phyloP scores from a whole-genome alignment of 2,797 vertebrate genomes.

The Dryobates pubescens region DNA sequence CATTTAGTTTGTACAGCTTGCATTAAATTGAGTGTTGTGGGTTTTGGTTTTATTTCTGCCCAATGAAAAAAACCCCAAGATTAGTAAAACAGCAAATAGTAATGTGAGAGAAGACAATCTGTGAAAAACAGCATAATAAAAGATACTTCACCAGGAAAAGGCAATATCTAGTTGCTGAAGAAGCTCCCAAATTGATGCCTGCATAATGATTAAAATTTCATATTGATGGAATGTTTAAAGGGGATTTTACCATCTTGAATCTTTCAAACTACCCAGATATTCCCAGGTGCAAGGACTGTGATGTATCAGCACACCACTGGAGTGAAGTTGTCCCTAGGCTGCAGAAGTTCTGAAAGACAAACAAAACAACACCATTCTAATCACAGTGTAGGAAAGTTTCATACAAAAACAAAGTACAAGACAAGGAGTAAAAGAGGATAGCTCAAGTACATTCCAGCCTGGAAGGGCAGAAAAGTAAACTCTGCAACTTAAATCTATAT shows the following conservation, averaged over 20 bases:
- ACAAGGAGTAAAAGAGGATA: background rate
- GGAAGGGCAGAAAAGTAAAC: background rate
- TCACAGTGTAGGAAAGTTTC: background rate
- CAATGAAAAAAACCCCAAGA: background rate
- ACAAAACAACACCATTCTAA: background rate
- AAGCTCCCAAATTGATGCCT: background rate
- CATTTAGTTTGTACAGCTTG: background rate
- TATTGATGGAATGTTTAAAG: background rate
- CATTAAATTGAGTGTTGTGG: background rate
- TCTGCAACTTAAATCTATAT: background rate
- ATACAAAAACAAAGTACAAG: background rate
- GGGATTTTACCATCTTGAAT: background rate
- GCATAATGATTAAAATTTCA: background rate
- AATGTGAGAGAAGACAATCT: background rate
- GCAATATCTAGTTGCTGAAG: background rate
- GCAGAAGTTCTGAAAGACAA: background rate
- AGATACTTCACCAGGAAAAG: background rate
- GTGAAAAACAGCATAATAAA: background rate
- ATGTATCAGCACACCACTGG: background rate
- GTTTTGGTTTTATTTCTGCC: background rate
- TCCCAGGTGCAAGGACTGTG: background rate
- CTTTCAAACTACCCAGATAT: background rate
- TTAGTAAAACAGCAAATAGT: slow-evolving; percentile 18
- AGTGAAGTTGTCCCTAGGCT: background rate
- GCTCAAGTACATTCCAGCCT: background rate